A percentile compares a stretch with the other conserved stretches of the same genome.
Conservation (phyloP, 2,797 vertebrate species). For the Percopsis omiscomaycus region DNA sequence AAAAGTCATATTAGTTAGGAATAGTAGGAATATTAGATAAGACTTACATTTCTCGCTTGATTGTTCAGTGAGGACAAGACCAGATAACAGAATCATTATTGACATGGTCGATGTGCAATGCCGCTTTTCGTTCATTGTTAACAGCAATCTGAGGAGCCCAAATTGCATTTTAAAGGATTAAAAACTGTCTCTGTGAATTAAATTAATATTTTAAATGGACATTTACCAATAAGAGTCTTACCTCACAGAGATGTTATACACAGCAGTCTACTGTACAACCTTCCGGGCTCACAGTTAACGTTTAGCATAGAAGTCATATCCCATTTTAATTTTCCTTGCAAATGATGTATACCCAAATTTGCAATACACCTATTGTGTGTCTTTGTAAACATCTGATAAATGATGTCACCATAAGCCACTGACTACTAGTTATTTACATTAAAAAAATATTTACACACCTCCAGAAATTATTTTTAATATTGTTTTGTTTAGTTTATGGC, state of each 20-base stretch:
- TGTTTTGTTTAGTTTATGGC: no score
- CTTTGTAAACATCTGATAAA: background rate
- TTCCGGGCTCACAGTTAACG: background rate
- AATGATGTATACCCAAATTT: slow-evolving; percentile 8
- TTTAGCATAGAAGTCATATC: background rate
- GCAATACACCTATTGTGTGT: background rate
- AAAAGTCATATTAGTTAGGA: background rate
- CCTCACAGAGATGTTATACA: background rate
- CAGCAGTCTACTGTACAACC: background rate
- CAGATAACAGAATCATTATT: slow-evolving; percentile 18
- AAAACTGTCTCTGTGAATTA: background rate
- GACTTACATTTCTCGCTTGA: background rate
- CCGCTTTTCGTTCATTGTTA: background rate
- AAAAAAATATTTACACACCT: no score
- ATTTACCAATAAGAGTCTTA: background rate
- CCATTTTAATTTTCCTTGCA: slow-evolving; percentile 45
- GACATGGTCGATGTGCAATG: slow-evolving; percentile 3
- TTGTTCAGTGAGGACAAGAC: slow-evolving; percentile 4
- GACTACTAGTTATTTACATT: background rate
- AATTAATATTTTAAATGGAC: background rate
- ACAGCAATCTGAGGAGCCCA: slow-evolving; percentile 21
- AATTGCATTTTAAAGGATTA: background rate
- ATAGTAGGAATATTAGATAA: background rate
- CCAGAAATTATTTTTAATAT: no score
- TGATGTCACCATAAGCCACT: background rate